Conservation (phyloP, 92 coral and sea anemone species). For the Blastomussa wellsi region DNA sequence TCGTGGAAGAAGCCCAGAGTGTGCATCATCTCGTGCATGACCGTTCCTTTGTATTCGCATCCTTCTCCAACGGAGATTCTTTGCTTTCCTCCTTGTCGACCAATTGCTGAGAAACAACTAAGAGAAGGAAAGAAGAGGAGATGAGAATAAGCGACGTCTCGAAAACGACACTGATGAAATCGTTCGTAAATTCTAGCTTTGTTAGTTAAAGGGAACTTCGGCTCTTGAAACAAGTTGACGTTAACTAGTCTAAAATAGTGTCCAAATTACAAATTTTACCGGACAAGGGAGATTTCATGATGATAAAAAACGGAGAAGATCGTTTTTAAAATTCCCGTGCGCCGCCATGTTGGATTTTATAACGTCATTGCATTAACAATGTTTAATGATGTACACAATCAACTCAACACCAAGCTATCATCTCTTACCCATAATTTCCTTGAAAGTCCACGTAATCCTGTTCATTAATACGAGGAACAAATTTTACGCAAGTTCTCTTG, state of each 20-base stretch:
- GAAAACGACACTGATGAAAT: too few species aligned
- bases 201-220: too few species aligned
- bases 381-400: not conserved
- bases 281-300: too few species aligned
- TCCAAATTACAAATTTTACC: too few species aligned
- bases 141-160: not conserved
- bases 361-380: too few species aligned
- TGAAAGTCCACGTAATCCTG: slow-evolving; percentile 60
- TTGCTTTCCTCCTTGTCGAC: slow-evolving; percentile 90
- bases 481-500: slow-evolving; percentile 66
- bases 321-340: too few species aligned
- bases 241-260: too few species aligned
- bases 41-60: slow-evolving; percentile 82
- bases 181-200: too few species aligned
- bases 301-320: too few species aligned
- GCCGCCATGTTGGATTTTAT: too few species aligned
- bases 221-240: too few species aligned
- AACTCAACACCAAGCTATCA: not conserved
- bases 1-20: slow-evolving; percentile 92
- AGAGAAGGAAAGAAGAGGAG: not conserved
- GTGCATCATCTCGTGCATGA: slow-evolving; percentile 91
- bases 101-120: slow-evolving; percentile 88
- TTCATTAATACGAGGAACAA: slow-evolving; percentile 54
- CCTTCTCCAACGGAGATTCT: slow-evolving; percentile 88
- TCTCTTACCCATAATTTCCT: slow-evolving; percentile 62